A percentile compares a stretch with the other conserved stretches of the same genome.
Evolutionary conservation across 2,113 vertebrate genomes (phyloP).

Genomic region (cattle (Bos taurus)): ARS-UCD2.0 NC_037347.1:42601501-42602000

Average conservation of each 20-base stretch:
- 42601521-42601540: not conserved
- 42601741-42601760: not conserved
- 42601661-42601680: not conserved
- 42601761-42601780: not conserved
- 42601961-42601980: too few relatives aligned
- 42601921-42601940: too few relatives aligned
- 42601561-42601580: not conserved
- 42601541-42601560: conserved; percentile 19
- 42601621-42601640: not conserved
- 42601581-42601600: conserved; percentile 33
- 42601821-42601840: not conserved
- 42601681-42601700: not conserved
- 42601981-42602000: too few relatives aligned
- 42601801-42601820: not conserved
- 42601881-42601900: not conserved
- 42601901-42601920: too few relatives aligned
- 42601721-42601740: not conserved
- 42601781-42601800: not conserved
- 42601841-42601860: not conserved
- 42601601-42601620: not conserved
- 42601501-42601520: not conserved
- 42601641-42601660: not conserved
- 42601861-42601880: not conserved
- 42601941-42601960: too few relatives aligned
- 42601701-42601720: not conserved